phyloP scores from a whole-genome alignment of 2,888 invertebrate genomes.

The Drosophila hawaiiensis region DNA sequence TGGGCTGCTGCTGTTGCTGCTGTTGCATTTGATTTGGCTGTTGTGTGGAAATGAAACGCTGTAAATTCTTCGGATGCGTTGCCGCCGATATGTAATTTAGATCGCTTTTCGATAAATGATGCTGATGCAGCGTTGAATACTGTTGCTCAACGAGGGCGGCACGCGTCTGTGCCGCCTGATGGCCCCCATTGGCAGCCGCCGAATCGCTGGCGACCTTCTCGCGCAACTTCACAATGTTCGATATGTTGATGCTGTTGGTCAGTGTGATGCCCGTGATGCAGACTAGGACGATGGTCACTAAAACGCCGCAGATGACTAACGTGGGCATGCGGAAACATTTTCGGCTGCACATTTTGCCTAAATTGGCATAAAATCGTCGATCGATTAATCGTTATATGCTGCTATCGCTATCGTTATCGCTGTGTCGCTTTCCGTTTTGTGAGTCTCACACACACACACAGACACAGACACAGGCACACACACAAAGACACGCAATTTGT shows the following conservation, averaged over 20 bases:
- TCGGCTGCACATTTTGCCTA: slow-evolving; percentile 83
- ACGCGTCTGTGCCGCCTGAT: slow-evolving; percentile 82
- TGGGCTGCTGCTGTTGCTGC: slow-evolving; percentile 50
- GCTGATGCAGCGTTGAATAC: slow-evolving; percentile 82
- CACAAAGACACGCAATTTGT: slow-evolving; percentile 1
- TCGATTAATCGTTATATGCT: slow-evolving; percentile 6
- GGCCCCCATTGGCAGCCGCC: slow-evolving; percentile 83
- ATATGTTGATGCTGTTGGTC: slow-evolving; percentile 85
- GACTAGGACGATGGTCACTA: slow-evolving; percentile 86
- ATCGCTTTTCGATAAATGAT: slow-evolving; percentile 82
- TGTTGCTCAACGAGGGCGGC: slow-evolving; percentile 83
- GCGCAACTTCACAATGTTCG: slow-evolving; percentile 84
- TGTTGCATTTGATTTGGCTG: slow-evolving; percentile 17
- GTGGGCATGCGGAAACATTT: slow-evolving; percentile 85
- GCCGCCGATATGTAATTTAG: slow-evolving; percentile 82
- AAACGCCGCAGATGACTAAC: slow-evolving; percentile 85
- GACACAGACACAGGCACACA: background rate
- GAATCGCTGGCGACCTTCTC: slow-evolving; percentile 85
- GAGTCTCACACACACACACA: background rate
- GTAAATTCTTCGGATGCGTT: slow-evolving; percentile 83
- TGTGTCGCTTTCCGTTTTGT: background rate
- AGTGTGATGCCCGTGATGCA: slow-evolving; percentile 87
- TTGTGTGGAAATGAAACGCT: slow-evolving; percentile 58
- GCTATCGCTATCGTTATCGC: background rate
- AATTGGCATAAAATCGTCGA: slow-evolving; percentile 9